These are phyloP conservation scores for Apostichopus leukothele DNA, from an alignment of 53 echinoderm and acorn worm species.

Conservation along the genomic window DNA sequence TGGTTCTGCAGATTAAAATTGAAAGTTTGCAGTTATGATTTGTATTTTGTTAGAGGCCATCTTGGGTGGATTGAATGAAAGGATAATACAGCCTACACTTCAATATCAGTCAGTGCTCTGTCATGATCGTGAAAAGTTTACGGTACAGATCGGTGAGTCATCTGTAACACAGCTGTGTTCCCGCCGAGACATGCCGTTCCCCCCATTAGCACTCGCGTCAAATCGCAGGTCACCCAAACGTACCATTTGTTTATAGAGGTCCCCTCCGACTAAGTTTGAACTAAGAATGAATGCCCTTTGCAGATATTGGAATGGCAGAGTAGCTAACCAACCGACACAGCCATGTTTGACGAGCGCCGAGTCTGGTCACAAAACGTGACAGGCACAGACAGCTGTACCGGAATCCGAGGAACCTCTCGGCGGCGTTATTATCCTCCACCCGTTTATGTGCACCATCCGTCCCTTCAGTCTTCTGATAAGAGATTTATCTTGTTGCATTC, in stretches of 20 bases:
- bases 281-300: neutral
- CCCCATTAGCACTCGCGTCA: neutral
- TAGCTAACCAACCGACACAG: neutral
- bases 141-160: neutral
- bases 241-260: neutral
- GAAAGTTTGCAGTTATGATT: too few species aligned
- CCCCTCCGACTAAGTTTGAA: neutral
- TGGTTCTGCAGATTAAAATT: too few species aligned
- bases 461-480: constrained; percentile 4
- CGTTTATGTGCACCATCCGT: constrained; percentile 15
- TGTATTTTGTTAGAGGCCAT: too few species aligned
- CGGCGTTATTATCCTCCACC: neutral
- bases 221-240: neutral
- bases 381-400: constrained; percentile 21
- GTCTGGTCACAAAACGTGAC: neutral
- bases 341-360: neutral
- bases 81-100: too few species aligned
- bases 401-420: neutral
- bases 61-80: too few species aligned
- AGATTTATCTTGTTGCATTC: constrained; percentile 40
- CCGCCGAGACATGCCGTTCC: neutral
- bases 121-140: neutral
- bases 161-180: neutral
- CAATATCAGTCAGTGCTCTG: neutral
- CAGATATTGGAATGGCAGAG: neutral